Evolutionary conservation across 1,140 invertebrate species (phyloP), one percentile per base, ranked within the genome.

Genomic region (Diplogasteroides magnus): DNA sequence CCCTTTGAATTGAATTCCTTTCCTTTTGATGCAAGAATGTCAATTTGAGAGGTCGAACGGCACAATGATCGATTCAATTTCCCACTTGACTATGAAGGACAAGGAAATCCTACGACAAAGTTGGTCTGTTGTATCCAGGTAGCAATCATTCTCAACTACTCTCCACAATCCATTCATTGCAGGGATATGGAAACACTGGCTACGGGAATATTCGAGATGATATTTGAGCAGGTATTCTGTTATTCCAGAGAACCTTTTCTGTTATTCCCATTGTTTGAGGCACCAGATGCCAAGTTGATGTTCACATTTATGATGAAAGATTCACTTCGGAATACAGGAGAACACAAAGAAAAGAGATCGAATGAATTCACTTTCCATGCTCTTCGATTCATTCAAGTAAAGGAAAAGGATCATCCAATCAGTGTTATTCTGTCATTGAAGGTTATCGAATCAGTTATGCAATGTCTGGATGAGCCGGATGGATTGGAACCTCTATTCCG

Each of bases 381-480:
- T 23, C 55, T 71, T 1, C 28, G 69, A 6, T 71, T 71, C 32
- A 31, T 71, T 13, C 69, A 71, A 63, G 69, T 70, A 23, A 1
- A 25, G 29, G 15, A 37, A n/a, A n/a, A n/a, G n/a, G n/a, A n/a
- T n/a, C n/a, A n/a, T n/a, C n/a, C n/a, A n/a, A n/a, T n/a, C n/a
- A n/a, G n/a, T n/a, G n/a, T n/a, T n/a, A n/a, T n/a, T n/a, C n/a
- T n/a, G n/a, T n/a, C n/a, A 14, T 58, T 71, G 1, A 28, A 71
- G 69, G 69, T 71, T 0, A 71, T 71, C 61, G 69, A 71, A 28
- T 64, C 69, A n/a, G 64, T 63, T 2, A 71, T 71, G 69, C 64
- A 56, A 3, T 63, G 64, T 61, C 29, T 71, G 26, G 69, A 65
- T 15, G 56, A 64, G 13, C 69, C 69, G 29, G 26, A 29, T n/a